phyloP scores from a whole-genome alignment of 2,888 invertebrate genomes.

The Sturmia bella region DNA sequence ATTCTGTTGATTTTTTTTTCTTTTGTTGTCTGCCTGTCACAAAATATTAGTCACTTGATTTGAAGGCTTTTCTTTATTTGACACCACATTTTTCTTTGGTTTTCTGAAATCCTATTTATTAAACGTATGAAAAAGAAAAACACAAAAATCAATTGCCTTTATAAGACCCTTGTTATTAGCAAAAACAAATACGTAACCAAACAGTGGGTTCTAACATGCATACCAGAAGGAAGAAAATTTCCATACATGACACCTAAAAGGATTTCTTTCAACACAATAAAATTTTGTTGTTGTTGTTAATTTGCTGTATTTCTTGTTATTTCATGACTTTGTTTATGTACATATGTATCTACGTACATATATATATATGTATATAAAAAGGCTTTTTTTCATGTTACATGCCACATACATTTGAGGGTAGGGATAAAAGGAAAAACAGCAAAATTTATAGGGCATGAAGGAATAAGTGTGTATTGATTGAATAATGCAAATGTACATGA shows the following conservation, averaged over 20 bases:
- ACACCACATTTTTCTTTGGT: too few relatives aligned
- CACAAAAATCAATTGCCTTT: constrained; percentile 57
- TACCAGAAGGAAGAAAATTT: constrained; percentile 32
- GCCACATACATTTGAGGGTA: background rate
- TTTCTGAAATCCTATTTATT: background rate
- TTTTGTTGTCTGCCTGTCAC: background rate
- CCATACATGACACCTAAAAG: constrained; percentile 32
- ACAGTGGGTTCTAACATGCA: background rate
- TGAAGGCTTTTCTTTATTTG: background rate
- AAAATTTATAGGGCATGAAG: background rate
- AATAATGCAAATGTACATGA: constrained; percentile 15
- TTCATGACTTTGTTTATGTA: background rate
- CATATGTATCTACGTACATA: too few relatives aligned
- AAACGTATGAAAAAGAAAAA: constrained; percentile 6
- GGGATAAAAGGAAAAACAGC: background rate
- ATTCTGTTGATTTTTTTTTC: background rate
- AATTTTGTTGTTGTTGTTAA: too few relatives aligned
- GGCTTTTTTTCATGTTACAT: constrained; percentile 31
- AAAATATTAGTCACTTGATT: background rate
- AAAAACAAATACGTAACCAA: background rate
- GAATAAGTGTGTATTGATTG: constrained; percentile 8
- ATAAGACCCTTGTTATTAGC: constrained; percentile 2
- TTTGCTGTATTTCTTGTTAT: background rate
- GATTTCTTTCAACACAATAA: constrained; percentile 12
- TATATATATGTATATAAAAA: background rate